Conservation (phyloP, 2,113 vertebrate genomes). For the Budorcas taxicolor region DNA sequence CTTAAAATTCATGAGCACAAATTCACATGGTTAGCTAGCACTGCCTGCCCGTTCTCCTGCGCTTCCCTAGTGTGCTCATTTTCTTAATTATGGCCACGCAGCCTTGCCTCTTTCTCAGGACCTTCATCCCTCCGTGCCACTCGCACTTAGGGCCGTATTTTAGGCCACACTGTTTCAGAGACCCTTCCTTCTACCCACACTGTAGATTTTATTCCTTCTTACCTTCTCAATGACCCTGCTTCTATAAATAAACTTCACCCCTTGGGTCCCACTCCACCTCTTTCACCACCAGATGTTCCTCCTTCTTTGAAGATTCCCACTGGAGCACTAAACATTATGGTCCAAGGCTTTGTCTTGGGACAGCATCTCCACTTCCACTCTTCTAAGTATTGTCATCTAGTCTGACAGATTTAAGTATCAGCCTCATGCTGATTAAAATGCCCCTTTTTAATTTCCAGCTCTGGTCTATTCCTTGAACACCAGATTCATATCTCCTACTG, state of each 20-base stretch:
- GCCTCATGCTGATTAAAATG: not conserved
- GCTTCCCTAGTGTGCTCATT: not conserved
- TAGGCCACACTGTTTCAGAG: not conserved
- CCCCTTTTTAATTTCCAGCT: not conserved
- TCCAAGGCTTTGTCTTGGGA: not conserved
- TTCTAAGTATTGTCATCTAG: not conserved
- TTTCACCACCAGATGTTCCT: not conserved
- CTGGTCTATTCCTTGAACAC: not conserved
- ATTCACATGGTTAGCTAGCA: not conserved
- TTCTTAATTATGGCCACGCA: not conserved
- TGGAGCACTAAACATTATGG: not conserved
- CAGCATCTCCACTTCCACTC: not conserved
- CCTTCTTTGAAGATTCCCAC: not conserved
- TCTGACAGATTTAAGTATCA: not conserved
- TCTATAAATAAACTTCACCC: not conserved
- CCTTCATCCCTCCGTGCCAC: not conserved
- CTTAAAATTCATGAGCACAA: not conserved
- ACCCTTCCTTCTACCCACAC: not conserved
- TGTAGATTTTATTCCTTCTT: not conserved
- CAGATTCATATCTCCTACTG: not conserved
- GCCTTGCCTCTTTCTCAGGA: not conserved
- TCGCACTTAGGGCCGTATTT: not conserved
- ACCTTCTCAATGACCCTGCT: not conserved
- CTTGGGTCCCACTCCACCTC: not conserved
- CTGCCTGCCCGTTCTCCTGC: not conserved